A percentile compares a stretch with the other conserved stretches of the same genome.
Conservation (phyloP, 2,888 invertebrate species). For the Diplolepis rosae region DNA sequence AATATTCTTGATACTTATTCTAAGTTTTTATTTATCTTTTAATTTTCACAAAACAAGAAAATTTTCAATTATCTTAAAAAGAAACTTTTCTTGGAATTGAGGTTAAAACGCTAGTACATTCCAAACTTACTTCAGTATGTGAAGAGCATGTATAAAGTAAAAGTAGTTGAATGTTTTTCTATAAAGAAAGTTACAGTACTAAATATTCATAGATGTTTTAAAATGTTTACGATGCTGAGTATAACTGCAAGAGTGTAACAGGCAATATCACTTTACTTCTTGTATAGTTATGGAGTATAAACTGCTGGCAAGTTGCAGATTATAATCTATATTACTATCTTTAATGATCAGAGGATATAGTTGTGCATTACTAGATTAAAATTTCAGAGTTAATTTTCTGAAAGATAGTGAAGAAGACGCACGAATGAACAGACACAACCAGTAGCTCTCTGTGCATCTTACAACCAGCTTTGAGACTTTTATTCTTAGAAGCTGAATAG, state of each 20-base stretch:
- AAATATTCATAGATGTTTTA: background rate
- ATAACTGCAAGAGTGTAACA: too few relatives aligned
- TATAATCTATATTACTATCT: too few relatives aligned
- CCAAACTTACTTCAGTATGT: background rate
- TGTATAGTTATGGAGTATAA: too few relatives aligned
- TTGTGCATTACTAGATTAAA: too few relatives aligned
- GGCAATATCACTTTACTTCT: too few relatives aligned
- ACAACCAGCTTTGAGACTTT: background rate
- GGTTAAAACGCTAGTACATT: background rate
- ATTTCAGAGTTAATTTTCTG: slow-evolving; percentile 8
- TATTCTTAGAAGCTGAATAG: slow-evolving; percentile 2
- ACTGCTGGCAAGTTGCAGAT: too few relatives aligned
- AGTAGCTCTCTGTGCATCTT: slow-evolving; percentile 3
- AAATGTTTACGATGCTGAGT: background rate
- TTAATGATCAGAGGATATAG: too few relatives aligned
- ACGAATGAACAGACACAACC: background rate
- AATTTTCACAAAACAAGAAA: background rate
- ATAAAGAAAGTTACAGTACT: background rate
- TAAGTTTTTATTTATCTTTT: background rate
- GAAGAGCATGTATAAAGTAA: background rate
- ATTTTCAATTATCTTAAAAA: background rate
- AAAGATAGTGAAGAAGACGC: background rate
- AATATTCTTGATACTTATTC: background rate
- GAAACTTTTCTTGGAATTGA: background rate
- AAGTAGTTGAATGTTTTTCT: background rate